These are phyloP conservation scores for Pantherophis vulpinus DNA, from an alignment of 2,797 vertebrate genomes.

Conservation along the genomic window DNA sequence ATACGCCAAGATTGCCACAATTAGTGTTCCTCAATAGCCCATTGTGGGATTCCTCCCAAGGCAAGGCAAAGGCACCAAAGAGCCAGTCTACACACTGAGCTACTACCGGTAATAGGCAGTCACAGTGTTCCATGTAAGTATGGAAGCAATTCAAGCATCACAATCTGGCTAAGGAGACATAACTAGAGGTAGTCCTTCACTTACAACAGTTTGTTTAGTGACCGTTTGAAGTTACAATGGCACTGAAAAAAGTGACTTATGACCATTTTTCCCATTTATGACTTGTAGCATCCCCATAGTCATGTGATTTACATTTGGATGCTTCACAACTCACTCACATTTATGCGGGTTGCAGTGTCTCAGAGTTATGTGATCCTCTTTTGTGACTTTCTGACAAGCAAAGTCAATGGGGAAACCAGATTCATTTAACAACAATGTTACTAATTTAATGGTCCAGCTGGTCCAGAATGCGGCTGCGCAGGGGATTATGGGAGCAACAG, in stretches of 20 bases:
- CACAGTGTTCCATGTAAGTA: too few relatives aligned
- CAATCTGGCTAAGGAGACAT: neutral
- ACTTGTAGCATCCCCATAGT: neutral
- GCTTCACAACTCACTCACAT: neutral
- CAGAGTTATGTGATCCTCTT: neutral
- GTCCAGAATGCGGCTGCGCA: too few relatives aligned
- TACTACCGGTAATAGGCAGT: neutral
- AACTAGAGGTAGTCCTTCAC: neutral
- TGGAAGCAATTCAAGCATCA: neutral
- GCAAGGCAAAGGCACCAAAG: neutral
- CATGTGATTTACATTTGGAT: neutral
- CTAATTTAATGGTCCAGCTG: neutral
- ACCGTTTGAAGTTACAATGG: neutral
- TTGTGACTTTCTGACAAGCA: neutral
- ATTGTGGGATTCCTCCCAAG: neutral
- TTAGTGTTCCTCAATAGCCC: neutral
- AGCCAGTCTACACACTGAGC: neutral
- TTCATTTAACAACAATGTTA: neutral
- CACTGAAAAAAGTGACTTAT: neutral
- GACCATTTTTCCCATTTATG: neutral
- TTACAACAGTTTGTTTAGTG: neutral
- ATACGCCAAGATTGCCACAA: neutral
- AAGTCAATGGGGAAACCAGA: neutral
- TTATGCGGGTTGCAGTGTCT: neutral
- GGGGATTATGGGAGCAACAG: too few relatives aligned